Evolutionary conservation across 35 echinoderm and acorn worm species (phyloP).

Genomic region (Lytechinus variegatus): DNA sequence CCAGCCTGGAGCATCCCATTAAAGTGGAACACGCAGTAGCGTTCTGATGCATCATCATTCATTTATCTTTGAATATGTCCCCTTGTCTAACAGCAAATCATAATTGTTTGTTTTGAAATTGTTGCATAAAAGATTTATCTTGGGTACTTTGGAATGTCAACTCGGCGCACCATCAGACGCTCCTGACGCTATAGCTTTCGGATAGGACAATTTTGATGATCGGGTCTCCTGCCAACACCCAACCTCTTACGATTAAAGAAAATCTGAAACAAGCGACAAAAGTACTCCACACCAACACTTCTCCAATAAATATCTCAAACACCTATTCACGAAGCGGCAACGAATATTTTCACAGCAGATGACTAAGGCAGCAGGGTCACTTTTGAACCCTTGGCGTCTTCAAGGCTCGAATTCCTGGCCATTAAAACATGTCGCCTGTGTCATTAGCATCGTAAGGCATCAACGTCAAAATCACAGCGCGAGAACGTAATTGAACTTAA

Average conservation of each 20-base stretch:
- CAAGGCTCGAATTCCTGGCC: neutral
- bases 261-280: neutral
- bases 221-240: neutral
- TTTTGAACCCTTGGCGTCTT: neutral
- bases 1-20: no score
- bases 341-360: neutral
- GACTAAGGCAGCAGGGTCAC: neutral
- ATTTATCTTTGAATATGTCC: no score
- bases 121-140: no score
- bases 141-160: no score
- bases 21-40: no score
- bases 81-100: no score
- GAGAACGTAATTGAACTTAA: slow-evolving; percentile 98
- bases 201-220: neutral
- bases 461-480: slow-evolving; percentile 65
- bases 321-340: neutral
- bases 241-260: neutral
- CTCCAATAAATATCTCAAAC: neutral
- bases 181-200: no score
- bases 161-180: no score
- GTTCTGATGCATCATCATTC: no score
- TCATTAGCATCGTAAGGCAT: neutral
- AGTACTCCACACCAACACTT: neutral
- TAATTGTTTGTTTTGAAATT: no score
- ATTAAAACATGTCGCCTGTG: neutral